Base-by-base conservation (phyloP, 2,113 vertebrate species). In the Megaceryle maxima region DNA sequence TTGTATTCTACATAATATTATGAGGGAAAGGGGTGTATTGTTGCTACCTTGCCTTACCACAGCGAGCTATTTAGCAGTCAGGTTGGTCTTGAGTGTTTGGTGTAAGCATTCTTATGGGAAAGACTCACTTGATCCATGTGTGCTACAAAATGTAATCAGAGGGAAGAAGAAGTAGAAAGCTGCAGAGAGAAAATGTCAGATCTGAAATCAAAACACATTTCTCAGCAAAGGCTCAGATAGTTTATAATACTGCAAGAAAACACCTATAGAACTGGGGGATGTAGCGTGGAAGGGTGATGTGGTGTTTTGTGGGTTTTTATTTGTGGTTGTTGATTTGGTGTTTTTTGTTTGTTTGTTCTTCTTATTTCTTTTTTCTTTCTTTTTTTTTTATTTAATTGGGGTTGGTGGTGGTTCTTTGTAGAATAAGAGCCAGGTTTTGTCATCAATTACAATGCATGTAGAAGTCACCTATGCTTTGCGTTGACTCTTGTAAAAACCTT, bases 31-130 rank as follows among this genome's bases (percentile, higher is more conserved):
- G 39, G 17, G 13, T 11, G 2, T 29, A 29, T 13, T 67, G 18
- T 59, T 91, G 13, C 33, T 66, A 24, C 39, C 5, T 76, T 55
- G 6, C 19, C 13, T 85, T 77, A 41, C 4, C 4, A 3, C 0
- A 0, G 3, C 50, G 41, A 13, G 5, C 33, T 62, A 31, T 16
- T 51, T 31, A 83, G 44, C 20, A 64, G 1, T 12, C 0, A 2
- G 6, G 1, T 10, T 62, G 37, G 31, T 67, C 22, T 4, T 46
- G 39, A 8, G 6, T 51, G 50, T 79, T 82, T 87, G 11, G 19
- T 57, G n/a, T 76, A 43, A 64, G 19, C 31, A 68, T 64, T 39
- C 25, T 68, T 5, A 4, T 51, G 50, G 37, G 11, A 83, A 25
- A 92, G 53, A 51, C 39, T 11, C 6, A 12, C 15, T 69, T 60